Evolutionary conservation across 2,888 invertebrate species (phyloP).

Genomic region (Entomobrya proxima): DNA sequence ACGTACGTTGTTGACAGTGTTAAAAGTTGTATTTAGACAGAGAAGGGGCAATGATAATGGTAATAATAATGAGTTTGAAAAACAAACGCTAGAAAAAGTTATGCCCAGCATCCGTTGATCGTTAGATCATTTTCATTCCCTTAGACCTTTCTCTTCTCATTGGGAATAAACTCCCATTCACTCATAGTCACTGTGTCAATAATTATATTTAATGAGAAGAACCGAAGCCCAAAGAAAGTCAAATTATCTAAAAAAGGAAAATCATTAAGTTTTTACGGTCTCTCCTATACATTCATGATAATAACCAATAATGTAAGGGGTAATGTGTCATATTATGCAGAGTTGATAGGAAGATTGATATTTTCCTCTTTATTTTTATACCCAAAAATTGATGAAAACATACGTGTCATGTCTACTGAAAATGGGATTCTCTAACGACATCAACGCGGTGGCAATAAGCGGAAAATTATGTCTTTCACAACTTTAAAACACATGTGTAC

Average conservation of each 20-base stretch:
- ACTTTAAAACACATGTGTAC: constrained; percentile 31
- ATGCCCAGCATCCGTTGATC: constrained; percentile 22
- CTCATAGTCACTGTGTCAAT: not conserved
- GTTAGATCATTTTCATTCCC: constrained; percentile 16
- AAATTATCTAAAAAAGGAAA: constrained; percentile 50
- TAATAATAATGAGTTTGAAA: constrained; percentile 43
- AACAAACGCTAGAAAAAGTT: constrained; percentile 24
- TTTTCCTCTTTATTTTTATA: constrained; percentile 54
- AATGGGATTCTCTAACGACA: not conserved
- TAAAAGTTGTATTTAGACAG: constrained; percentile 51
- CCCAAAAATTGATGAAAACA: not conserved
- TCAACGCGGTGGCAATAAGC: constrained; percentile 42
- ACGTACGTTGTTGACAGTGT: constrained; percentile 62
- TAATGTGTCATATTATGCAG: not conserved
- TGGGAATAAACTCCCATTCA: not conserved
- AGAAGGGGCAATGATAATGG: too few species aligned
- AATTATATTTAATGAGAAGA: not conserved
- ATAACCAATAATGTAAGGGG: not conserved
- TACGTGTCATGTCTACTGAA: not conserved
- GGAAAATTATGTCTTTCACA: constrained; percentile 62
- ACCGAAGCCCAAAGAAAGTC: not conserved
- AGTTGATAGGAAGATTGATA: constrained; percentile 54
- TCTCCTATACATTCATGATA: constrained; percentile 12
- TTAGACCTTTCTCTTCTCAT: constrained; percentile 35
- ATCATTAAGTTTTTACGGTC: constrained; percentile 37